These are phyloP conservation scores for Acrocephalus scirpaceus DNA, from an alignment of 2,797 vertebrate species.

Conservation along the genomic window DNA sequence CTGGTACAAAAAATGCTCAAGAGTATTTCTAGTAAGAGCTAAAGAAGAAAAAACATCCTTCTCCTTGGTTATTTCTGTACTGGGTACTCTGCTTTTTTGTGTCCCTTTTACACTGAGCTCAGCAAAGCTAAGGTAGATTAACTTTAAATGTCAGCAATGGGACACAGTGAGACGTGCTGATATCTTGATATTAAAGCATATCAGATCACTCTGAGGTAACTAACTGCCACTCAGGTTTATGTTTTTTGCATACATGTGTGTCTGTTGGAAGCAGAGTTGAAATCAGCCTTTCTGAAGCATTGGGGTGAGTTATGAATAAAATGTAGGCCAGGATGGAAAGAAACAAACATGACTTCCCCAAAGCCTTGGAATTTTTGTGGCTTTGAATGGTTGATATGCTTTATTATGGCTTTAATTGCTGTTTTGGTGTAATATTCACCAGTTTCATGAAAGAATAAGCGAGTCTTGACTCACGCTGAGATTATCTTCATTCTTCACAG, in stretches of 20 bases:
- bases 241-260: neutral
- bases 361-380: neutral
- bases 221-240: neutral
- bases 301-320: neutral
- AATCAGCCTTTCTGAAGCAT: neutral
- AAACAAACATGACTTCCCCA: rapidly evolving
- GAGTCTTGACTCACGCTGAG: neutral
- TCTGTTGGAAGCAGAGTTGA: neutral
- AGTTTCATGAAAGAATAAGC: neutral
- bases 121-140: neutral
- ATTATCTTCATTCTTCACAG: neutral
- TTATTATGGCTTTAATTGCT: neutral
- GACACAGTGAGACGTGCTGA: neutral
- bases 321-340: neutral
- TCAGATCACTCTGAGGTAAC: neutral
- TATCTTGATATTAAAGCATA: neutral
- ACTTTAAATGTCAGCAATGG: neutral
- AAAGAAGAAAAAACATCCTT: neutral
- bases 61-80: neutral
- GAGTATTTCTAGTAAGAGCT: neutral
- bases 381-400: neutral
- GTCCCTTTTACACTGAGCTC: neutral
- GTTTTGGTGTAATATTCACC: neutral
- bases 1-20: neutral
- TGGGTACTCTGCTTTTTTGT: neutral